These are phyloP conservation scores for Sipha flava DNA, from an alignment of 1,140 invertebrate species.

Conservation along the genomic window DNA sequence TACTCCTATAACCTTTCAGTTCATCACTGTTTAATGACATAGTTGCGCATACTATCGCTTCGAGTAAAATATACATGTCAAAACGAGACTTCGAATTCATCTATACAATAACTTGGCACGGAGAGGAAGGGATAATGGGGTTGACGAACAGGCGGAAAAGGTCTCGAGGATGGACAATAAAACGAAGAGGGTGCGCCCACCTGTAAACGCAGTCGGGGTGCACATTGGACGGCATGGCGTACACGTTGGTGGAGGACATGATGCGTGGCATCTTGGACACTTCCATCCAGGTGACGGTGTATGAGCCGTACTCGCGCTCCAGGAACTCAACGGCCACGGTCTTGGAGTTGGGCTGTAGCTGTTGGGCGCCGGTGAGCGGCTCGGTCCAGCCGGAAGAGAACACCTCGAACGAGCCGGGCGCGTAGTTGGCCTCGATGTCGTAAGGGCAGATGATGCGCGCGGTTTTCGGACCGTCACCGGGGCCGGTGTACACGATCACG, in stretches of 20 bases:
- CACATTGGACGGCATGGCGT: conserved; percentile 44
- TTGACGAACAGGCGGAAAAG: too few species aligned
- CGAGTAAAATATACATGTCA: too few species aligned
- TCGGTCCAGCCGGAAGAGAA: conserved; percentile 66
- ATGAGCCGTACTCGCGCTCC: conserved; percentile 51
- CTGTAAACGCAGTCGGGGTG: conserved; percentile 58
- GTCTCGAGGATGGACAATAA: too few species aligned
- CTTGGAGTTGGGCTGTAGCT: conserved; percentile 44
- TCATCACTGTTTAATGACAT: too few species aligned
- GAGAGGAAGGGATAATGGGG: too few species aligned
- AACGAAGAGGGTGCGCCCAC: too few species aligned
- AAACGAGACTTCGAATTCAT: too few species aligned
- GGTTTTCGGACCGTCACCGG: conserved; percentile 43
- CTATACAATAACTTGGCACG: too few species aligned
- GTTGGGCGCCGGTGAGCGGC: conserved; percentile 34
- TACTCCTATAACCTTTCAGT: too few species aligned
- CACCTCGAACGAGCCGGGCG: conserved; percentile 48
- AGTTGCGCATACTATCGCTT: too few species aligned
- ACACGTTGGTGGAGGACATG: conserved; percentile 50
- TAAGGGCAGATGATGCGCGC: conserved; percentile 59
- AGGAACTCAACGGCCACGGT: conserved; percentile 63
- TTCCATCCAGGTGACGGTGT: conserved; percentile 68
- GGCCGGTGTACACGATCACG: conserved; percentile 60
- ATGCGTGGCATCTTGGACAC: conserved; percentile 60
- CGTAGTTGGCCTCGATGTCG: conserved; percentile 36